These are phyloP conservation scores for Cyphomyrus plagiostoma DNA, from an alignment of 2,113 vertebrate genomes.

Conservation along the genomic window DNA sequence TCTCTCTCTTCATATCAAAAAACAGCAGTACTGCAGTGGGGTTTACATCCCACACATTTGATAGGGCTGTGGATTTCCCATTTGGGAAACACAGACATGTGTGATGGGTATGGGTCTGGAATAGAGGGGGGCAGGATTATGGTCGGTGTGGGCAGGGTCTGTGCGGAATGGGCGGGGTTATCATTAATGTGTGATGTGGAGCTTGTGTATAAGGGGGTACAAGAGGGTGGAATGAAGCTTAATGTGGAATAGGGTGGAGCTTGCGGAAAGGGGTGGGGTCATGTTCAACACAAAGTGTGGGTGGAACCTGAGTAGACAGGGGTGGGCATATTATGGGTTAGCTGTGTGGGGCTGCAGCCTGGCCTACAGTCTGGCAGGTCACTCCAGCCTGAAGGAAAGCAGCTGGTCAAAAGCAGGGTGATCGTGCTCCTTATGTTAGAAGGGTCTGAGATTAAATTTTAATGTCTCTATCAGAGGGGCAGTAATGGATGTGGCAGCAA, in stretches of 20 bases:
- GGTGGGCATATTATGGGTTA: not conserved
- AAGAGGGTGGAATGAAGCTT: not conserved
- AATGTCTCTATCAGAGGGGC: not conserved
- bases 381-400: not conserved
- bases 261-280: not conserved
- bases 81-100: not conserved
- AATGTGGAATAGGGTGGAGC: not conserved
- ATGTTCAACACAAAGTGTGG: not conserved
- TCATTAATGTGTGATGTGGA: not conserved
- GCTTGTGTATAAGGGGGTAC: not conserved
- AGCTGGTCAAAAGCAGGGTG: not conserved
- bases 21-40: not conserved
- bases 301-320: not conserved
- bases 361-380: not conserved
- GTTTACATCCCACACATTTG: not conserved
- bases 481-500: constrained; percentile 7
- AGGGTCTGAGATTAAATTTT: constrained; percentile 20
- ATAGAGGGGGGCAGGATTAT: not conserved
- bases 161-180: not conserved
- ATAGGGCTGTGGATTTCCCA: not conserved
- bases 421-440: not conserved
- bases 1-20: not conserved
- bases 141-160: not conserved
- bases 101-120: not conserved
- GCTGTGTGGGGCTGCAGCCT: not conserved